Conservation (phyloP, 2,888 invertebrate genomes). For the Helleia helle region DNA sequence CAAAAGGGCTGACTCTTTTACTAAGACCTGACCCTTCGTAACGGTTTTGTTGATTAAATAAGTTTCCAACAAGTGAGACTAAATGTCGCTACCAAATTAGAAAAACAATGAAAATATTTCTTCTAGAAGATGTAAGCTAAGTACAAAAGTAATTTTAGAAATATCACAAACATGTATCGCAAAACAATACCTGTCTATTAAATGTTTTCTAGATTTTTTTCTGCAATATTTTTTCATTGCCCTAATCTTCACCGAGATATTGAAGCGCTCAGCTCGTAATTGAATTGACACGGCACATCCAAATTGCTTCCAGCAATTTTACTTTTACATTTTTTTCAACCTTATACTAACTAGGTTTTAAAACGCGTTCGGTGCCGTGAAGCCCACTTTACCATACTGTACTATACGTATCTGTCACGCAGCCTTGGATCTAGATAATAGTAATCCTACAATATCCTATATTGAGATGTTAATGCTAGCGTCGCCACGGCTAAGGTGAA, state of each 20-base stretch:
- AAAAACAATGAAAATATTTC: too few relatives aligned
- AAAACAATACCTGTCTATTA: constrained; percentile 37
- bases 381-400: too few relatives aligned
- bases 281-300: constrained; percentile 43
- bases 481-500: not conserved
- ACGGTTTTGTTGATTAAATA: too few relatives aligned
- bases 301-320: constrained; percentile 39
- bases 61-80: too few relatives aligned
- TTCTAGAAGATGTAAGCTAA: not conserved
- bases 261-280: constrained; percentile 34
- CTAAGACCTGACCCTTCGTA: too few relatives aligned
- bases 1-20: too few relatives aligned
- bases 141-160: not conserved
- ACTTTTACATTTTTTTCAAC: constrained; percentile 31
- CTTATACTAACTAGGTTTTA: constrained; percentile 19
- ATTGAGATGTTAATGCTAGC: constrained; percentile 9
- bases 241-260: constrained; percentile 39
- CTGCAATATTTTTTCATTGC: constrained; percentile 52
- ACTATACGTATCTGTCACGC: not conserved
- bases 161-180: too few relatives aligned
- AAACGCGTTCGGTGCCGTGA: constrained; percentile 21
- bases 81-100: too few relatives aligned
- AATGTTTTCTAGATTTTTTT: constrained; percentile 37
- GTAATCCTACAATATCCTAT: constrained; percentile 9
- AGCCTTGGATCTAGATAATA: constrained; percentile 8